Base-by-base conservation (phyloP, 2,888 invertebrate species). In the Heteropelma amictum region DNA sequence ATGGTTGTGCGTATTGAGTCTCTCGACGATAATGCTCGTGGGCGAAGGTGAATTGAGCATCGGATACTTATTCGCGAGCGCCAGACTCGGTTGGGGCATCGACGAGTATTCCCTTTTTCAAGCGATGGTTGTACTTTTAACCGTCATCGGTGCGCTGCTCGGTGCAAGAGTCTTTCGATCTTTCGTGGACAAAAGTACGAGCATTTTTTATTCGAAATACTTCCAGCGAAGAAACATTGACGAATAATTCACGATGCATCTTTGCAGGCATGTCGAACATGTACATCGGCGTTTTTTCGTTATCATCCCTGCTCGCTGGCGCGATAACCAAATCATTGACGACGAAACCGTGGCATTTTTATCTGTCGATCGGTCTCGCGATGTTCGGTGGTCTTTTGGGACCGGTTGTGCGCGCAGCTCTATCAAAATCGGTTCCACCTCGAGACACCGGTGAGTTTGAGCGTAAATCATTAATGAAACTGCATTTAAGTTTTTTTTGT, bases 81-180 rank as follows among this genome's bases (percentile, higher is more conserved):
- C 91, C 45, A 92, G 92, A 82, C 92, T 95, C 38, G 90, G 92
- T 19, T 95, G 95, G 95, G 90, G 92, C 14, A 89, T 94, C 28
- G 88, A 91, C 56, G 90, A 92, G 30, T 94, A 90, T 80, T 93
- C 93, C 0, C 88, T 90, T 42, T 94, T 90, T 84, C 90, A 90
- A 10, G 92, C 92, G 1, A 84, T 90, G 0, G 89, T 87, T 60
- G 91, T 92, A 2, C 79, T 91, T 0, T 86, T 92, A 26, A 88
- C 90, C 1, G 91, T 93, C 75, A 28, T 91, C 8, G 94, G 94
- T 0, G 90, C 92, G 0, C 86, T 93, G 71, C 28, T 92, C n/a
- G 93, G 93, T 5, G 90, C 93, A 0, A 90, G 90, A 77, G 23
- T 93, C n/a, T 82, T 63, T 33, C 28, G 19, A 53, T 35, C 19